Evolutionary conservation across 37 sponge, comb jelly and placozoan species (phyloP), one percentile per base, ranked within the genome.

Genomic region (Beroe forskalii): DNA sequence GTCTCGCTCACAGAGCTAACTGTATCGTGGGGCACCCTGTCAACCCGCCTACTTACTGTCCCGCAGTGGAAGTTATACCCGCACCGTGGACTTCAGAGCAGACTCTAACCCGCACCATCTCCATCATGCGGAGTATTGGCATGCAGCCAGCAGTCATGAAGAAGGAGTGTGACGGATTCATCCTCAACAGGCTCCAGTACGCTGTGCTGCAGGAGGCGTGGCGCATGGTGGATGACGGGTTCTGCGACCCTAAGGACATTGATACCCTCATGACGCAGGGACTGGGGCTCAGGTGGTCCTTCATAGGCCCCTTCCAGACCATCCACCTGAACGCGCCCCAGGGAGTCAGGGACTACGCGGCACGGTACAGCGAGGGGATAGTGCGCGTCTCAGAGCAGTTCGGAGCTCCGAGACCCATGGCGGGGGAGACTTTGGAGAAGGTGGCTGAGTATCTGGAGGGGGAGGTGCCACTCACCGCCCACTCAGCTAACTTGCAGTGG

Each of bases 11-110:
- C 83, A 89, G 91, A 31, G 28, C 55, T 1, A 93, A 94, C 67
- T 97, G 97, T 76, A 93, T 97, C n/a, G 96, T 97, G 38, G 92
- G 93, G 25, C 97, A 97, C 39, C 97, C 97, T 35, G 95, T 94
- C 44, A 93, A 92, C 48, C 64, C 67, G 24, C 72, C 60, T 30
- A 43, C n/a, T 72, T 67, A 64, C 14, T 89, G 62, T 25, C 60
- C 60, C 40, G 66, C 95, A 62, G 96, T 97, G 32, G 97, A 97
- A 91, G 67, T 97, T 0, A 80, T 97, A 32, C 96, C 96, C 8
- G 90, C 95, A 14, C 93, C 94, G 9, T 95, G 93, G 94, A 97
- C 97, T 0, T 28, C 91, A 14, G 89, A 75, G 23, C 37, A 67
- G 37, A 67, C 91, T 9, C 67, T 94, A 12, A 36, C 67, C 30